Base-by-base conservation (phyloP, 2,797 vertebrate genomes). In the Muraenolepis orangiensis region DNA sequence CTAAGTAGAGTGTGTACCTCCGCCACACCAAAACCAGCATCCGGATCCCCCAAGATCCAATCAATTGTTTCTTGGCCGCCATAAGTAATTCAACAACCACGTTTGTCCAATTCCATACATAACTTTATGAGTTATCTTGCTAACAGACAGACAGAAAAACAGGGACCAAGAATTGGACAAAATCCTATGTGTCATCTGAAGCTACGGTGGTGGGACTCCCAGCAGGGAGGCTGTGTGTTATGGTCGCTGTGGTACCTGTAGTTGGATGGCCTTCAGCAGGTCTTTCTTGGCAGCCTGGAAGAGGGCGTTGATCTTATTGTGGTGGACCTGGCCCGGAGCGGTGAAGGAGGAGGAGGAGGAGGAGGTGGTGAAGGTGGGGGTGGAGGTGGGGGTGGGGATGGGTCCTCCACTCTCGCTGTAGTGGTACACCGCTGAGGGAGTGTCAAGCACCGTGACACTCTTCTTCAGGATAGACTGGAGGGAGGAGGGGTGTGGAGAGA, bases 281-380 rank as follows among this genome's bases (percentile, higher is more conserved):
- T 98, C 96, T 84, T 94, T 96, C 83, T 96, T 98, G 36, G 96
- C 96, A 0, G 97, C 96, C 78, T 95, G 94, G 6, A 98, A 93
- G 66, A 98, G 92, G 74, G 93, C 88, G 66, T 90, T 93, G 73
- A 92, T 80, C 79, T 92, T 94, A 78, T 91, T 94, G 11, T 95
- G 90, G 14, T 93, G 93, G 5, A 78, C 71, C 0, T 90, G 78
- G 0, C 82, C 85, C 0, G 75, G 40, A 13, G 57, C 23, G 57
- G 57, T 4, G 57, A 20, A 8, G 51, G 18, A 6, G 46, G 18
- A 6, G 20, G 46, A 6, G 46, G 46, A 3, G 46, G 18, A 16
- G 46, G 18, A 51, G 46, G 46, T 5, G 18, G 46, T 51, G 3
- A n/a, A n/a, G n/a, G n/a, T n/a, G n/a, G n/a, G n/a, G n/a, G n/a